These are phyloP conservation scores for Magallana ariakensis DNA, from an alignment of 1,140 invertebrate genomes.

Conservation along the genomic window DNA sequence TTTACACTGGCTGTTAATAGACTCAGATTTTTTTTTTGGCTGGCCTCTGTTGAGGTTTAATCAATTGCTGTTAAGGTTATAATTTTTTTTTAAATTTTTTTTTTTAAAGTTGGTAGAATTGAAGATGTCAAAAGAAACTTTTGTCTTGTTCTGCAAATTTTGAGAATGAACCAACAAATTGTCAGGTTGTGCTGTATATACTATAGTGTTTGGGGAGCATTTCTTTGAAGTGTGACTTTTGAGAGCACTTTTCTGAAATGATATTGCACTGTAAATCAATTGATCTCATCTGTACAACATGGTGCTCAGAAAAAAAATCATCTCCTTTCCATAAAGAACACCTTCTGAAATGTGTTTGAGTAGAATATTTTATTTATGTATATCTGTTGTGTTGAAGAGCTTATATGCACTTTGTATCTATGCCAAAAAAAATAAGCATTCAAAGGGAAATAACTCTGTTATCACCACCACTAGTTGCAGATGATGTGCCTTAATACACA, in stretches of 20 bases:
- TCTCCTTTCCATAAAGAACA: not conserved
- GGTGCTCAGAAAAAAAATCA: slow-evolving; percentile 31
- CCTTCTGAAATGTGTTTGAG: too few relatives aligned
- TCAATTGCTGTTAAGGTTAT: too few relatives aligned
- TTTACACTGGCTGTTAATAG: not conserved
- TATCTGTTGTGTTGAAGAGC: not conserved
- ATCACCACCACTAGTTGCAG: not conserved
- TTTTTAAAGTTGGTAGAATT: too few relatives aligned
- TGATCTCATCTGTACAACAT: not conserved
- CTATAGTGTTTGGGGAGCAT: not conserved
- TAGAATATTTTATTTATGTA: too few relatives aligned
- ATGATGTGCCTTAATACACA: slow-evolving; percentile 20
- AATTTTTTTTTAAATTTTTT: too few relatives aligned
- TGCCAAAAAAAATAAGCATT: not conserved
- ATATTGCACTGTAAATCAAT: slow-evolving; percentile 6
- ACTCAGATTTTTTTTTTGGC: not conserved
- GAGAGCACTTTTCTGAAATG: not conserved
- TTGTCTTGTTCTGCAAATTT: slow-evolving; percentile 28
- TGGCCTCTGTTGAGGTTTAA: not conserved
- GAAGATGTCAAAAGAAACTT: not conserved
- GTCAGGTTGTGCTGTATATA: slow-evolving; percentile 24
- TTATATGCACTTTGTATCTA: not conserved
- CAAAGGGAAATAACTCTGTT: slow-evolving; percentile 26
- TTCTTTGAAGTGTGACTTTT: not conserved
- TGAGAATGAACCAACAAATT: not conserved